phyloP scores from a whole-genome alignment of 1,140 invertebrate species.

The Lycorma delicatula region DNA sequence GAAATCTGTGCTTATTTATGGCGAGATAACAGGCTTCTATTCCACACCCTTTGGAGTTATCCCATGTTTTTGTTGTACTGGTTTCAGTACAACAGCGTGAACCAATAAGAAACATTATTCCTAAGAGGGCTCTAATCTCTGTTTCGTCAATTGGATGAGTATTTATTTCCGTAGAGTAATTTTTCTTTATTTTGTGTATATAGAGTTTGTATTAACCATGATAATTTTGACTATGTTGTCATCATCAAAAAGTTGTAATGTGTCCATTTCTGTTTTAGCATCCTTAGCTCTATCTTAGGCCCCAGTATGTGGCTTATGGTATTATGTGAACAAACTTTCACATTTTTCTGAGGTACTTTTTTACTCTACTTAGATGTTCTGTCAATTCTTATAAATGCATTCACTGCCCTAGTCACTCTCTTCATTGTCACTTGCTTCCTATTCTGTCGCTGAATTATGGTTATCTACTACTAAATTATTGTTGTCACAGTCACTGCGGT shows the following conservation, averaged over 20 bases:
- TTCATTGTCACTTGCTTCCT: background rate
- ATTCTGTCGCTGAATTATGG: background rate
- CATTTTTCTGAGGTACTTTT: background rate
- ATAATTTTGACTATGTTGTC: constrained; percentile 14
- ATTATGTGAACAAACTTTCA: background rate
- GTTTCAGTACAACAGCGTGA: constrained; percentile 10
- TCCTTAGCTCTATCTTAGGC: constrained; percentile 8
- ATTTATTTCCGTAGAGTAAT: constrained; percentile 17
- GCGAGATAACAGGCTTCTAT: constrained; percentile 31
- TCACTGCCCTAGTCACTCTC: background rate
- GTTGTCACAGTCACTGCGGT: background rate
- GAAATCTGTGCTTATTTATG: constrained; percentile 33
- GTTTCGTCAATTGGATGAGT: constrained; percentile 8
- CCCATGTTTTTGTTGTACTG: constrained; percentile 29
- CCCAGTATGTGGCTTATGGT: constrained; percentile 1
- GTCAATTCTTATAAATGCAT: background rate
- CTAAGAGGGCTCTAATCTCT: constrained; percentile 22
- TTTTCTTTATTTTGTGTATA: constrained; percentile 7
- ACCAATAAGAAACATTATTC: constrained; percentile 21
- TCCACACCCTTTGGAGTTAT: constrained; percentile 29
- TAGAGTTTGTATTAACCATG: constrained; percentile 18
- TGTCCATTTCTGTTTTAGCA: constrained; percentile 11
- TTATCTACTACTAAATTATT: background rate
- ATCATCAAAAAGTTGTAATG: constrained; percentile 14
- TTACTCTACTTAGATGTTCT: background rate